Base-by-base conservation (phyloP, 2,797 vertebrate species). In the Acrocephalus scirpaceus region DNA sequence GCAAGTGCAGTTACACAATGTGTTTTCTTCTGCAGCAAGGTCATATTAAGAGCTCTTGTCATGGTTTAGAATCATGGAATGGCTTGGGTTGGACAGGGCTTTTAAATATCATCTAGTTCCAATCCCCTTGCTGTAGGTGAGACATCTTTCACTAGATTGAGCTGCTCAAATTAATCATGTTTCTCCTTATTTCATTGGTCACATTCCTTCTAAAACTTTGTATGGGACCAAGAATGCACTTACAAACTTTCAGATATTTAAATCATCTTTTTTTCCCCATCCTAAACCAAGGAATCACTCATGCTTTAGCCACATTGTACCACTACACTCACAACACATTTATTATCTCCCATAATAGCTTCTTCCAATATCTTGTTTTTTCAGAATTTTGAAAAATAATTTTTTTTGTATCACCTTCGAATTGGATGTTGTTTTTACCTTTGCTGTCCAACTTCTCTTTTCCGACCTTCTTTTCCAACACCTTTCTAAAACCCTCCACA, bases 21-120 rank as follows among this genome's bases (percentile, higher is more conserved):
- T 84, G 80, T 90, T 91, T 96, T 87, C 70, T 69, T 69, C 74
- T 70, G 40, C 29, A 61, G 29, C 54, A 85, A 77, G 38, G 61
- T 58, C n/a, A 18, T 29, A 77, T 25, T 44, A 90, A 86, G 36
- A 79, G 9, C 16, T 85, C 57, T 64, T 27, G 36, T 29, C 74
- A 67, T 0, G 2, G 32, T 58, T 58, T 54, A 47, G 27, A 74
- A 71, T 36, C 34, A 42, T 4, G 22, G 15, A 51, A 77, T 10
- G 26, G 22, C 48, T 72, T 85, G 47, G 30, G n/a, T 11, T 76
- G 72, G 60, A 58, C 27, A 58, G 7, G 13, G 82, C 32, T 36
- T 88, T 56, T 40, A 64, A 74, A 48, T 20, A 54, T 10, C 45
- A 56, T 2, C 22, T 32, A 36, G 18, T 47, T 60, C 60, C 17